Evolutionary conservation across 1,140 invertebrate genomes (phyloP), one percentile per base, ranked within the genome.

Genomic region (Meloidogyne hapla): DNA sequence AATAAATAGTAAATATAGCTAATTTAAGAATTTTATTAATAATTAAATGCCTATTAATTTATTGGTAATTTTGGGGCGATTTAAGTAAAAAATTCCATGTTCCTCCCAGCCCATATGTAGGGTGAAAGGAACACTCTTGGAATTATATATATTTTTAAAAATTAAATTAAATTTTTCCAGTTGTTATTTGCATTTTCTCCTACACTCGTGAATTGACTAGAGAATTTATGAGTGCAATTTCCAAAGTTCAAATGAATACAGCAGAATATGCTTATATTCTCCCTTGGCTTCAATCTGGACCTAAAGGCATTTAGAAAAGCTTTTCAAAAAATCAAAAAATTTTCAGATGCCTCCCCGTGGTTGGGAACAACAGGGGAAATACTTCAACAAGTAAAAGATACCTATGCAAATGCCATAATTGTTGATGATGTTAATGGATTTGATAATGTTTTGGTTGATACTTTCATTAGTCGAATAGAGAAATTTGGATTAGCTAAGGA

Each of bases 381-480:
- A 74, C 67, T 86, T 26, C 85, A 86, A 77, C 86, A 86, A 67
- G 80, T 86, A 13, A 87, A 87, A 71, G 84, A 87, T 69, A 79
- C 80, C 48, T 86, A 86, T 76, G 76, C 82, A 25, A 86, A 86
- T 75, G 75, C 85, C 26, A 87, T 86, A 38, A 86, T 86, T 48
- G 84, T 85, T 45, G 84, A 86, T 78, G 84, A 86, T 66, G 84
- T 87, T 1, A 86, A 86, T 68, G 84, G 85, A 3, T 86, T 86
- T 69, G 84, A 86, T 69, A 79, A 86, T 69, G 48, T 81, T 0
- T 42, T 85, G 26, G 70, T 87, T 42, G 77, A 75, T 26, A 63
- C 72, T 18, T 85, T 85, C 63, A 48, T 83, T 2, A 48, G 76
- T 40, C 74, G 69, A 67, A 68, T 85, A 21, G 81, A 83, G 69